Evolutionary conservation across 2,113 vertebrate species (phyloP).

Genomic region (Charina bottae): DNA sequence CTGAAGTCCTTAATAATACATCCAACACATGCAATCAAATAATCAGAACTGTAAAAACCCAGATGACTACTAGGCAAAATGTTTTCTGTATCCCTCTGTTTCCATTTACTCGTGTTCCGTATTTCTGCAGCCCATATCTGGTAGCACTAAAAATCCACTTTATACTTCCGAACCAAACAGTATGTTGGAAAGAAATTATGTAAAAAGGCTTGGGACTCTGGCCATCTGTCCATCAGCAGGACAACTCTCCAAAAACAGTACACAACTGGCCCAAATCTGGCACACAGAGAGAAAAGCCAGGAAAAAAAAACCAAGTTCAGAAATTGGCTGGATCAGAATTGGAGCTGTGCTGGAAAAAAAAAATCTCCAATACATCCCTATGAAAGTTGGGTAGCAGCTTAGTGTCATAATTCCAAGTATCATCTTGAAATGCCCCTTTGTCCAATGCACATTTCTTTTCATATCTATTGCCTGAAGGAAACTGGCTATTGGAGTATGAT

Average conservation of each 20-base stretch:
- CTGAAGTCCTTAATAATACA: background rate
- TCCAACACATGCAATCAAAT: background rate
- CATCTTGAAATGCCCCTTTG: background rate
- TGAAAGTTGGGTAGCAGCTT: background rate
- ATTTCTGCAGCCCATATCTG: background rate
- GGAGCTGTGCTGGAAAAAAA: background rate
- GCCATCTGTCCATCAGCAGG: background rate
- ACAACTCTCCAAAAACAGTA: background rate
- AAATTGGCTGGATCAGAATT: background rate
- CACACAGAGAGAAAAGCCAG: too few relatives aligned
- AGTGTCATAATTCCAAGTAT: background rate
- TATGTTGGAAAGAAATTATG: background rate
- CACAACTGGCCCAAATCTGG: background rate
- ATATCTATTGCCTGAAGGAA: background rate
- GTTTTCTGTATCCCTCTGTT: background rate
- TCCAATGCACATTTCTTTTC: background rate
- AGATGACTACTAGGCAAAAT: background rate
- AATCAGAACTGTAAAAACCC: background rate
- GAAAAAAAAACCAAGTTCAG: background rate
- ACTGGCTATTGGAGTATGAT: background rate
- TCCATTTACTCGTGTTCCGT: background rate
- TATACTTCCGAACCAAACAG: background rate
- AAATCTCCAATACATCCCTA: background rate
- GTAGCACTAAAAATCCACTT: background rate
- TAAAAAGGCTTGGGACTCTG: background rate